Evolutionary conservation across 2,113 vertebrate species (phyloP).

Genomic region (Macroglossus sobrinus): DNA sequence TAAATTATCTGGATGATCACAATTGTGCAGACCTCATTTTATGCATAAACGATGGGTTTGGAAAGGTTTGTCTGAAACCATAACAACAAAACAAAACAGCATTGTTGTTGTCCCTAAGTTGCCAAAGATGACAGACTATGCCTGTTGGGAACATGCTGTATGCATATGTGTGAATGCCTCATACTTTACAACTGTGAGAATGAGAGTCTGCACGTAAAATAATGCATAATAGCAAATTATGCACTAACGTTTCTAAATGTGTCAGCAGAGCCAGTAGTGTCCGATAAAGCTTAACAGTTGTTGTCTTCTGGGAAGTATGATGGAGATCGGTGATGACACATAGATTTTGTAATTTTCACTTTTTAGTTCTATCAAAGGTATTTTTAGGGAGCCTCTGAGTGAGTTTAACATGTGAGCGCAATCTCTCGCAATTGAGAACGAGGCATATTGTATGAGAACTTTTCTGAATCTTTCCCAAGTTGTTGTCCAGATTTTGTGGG

Average conservation of each 20-base stretch:
- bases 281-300: neutral
- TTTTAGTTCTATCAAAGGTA: slow-evolving; percentile 1
- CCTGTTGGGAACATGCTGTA: slow-evolving; percentile 12
- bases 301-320: neutral
- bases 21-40: neutral
- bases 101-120: neutral
- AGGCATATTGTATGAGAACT: neutral
- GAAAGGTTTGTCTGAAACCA: slow-evolving; percentile 24
- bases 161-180: neutral
- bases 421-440: neutral
- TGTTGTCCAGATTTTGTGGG: slow-evolving; percentile 47
- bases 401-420: neutral
- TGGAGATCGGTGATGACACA: neutral
- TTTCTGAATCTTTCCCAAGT: slow-evolving; percentile 34
- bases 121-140: neutral
- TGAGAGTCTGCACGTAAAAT: neutral
- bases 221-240: neutral
- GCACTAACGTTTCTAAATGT: neutral
- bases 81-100: slow-evolving; percentile 56
- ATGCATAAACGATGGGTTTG: slow-evolving; percentile 21
- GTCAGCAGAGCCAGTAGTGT: neutral
- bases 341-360: slow-evolving; percentile 8
- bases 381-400: neutral
- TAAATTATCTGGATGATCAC: slow-evolving; percentile 16
- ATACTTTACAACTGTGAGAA: neutral